phyloP scores from a whole-genome alignment of 2,113 vertebrate species.

The Ammodytes dubius region DNA sequence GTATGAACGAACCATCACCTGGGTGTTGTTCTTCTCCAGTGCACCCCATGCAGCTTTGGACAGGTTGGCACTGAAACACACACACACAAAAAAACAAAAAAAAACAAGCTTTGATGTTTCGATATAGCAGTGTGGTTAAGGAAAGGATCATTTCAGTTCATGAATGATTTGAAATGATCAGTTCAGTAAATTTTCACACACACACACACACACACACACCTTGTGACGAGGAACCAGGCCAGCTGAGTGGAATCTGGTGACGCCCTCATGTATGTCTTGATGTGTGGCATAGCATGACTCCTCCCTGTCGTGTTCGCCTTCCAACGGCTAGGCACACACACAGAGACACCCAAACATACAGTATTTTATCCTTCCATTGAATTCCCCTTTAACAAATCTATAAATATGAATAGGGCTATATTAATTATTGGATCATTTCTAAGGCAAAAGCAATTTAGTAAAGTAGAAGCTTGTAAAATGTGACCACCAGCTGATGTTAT shows the following conservation, averaged over 20 bases:
- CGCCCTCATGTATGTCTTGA: conserved; percentile 95
- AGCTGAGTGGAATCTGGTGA: conserved; percentile 92
- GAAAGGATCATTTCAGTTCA: background rate
- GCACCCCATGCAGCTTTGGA: conserved; percentile 99
- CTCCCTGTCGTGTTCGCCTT: conserved; percentile 91
- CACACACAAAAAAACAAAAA: background rate
- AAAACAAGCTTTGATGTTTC: background rate
- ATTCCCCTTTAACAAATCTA: background rate
- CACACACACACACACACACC: conserved; percentile 72
- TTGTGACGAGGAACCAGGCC: conserved; percentile 96
- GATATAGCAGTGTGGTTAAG: background rate
- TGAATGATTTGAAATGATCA: background rate
- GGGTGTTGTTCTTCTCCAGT: conserved; percentile 92
- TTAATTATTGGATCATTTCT: background rate
- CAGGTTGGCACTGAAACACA: conserved; percentile 90
- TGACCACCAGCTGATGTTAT: background rate
- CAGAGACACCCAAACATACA: conserved; percentile 10
- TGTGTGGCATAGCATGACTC: conserved; percentile 95
- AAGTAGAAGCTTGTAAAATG: background rate
- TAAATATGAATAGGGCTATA: background rate
- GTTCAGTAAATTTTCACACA: background rate
- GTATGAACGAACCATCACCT: conserved; percentile 97
- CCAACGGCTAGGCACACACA: conserved; percentile 87
- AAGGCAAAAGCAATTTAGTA: background rate
- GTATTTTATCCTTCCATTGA: background rate